Conservation (phyloP, 2,797 vertebrate genomes). For the Myotis findleyi region DNA sequence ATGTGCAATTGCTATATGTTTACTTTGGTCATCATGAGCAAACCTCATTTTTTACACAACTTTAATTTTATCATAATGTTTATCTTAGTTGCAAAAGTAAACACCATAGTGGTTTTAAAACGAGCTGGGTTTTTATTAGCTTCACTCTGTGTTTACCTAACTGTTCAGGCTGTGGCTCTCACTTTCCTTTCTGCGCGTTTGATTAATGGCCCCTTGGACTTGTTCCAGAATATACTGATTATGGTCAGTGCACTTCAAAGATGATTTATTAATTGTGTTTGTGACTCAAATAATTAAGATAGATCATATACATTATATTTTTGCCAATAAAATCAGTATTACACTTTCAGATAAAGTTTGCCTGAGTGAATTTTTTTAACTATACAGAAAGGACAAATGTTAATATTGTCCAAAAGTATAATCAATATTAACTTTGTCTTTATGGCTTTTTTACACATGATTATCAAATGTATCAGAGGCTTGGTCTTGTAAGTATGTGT, state of each 20-base stretch:
- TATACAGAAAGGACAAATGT: conserved; percentile 41
- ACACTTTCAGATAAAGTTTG: conserved; percentile 50
- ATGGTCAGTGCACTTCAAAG: conserved; percentile 58
- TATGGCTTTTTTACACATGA: conserved; percentile 61
- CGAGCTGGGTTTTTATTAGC: conserved; percentile 75
- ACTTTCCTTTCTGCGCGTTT: conserved; percentile 53
- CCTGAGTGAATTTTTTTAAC: conserved; percentile 29
- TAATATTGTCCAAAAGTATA: background rate
- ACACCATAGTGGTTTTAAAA: conserved; percentile 68
- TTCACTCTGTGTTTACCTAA: conserved; percentile 69
- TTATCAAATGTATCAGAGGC: conserved; percentile 56
- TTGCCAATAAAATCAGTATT: conserved; percentile 67
- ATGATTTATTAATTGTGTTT: conserved; percentile 77
- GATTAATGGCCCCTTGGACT: conserved; percentile 58
- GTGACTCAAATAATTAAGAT: conserved; percentile 70
- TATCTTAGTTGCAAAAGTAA: conserved; percentile 80
- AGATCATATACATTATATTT: conserved; percentile 47
- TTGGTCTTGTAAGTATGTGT: conserved; percentile 6
- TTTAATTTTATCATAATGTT: conserved; percentile 82
- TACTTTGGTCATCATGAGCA: conserved; percentile 73
- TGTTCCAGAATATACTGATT: conserved; percentile 68
- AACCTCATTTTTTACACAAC: conserved; percentile 74
- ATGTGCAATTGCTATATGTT: conserved; percentile 57
- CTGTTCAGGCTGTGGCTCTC: background rate
- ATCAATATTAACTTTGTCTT: conserved; percentile 41